Evolutionary conservation across 2,113 vertebrate genomes (phyloP), one percentile per base, ranked within the genome.

Genomic region (Varanus komodoensis): DNA sequence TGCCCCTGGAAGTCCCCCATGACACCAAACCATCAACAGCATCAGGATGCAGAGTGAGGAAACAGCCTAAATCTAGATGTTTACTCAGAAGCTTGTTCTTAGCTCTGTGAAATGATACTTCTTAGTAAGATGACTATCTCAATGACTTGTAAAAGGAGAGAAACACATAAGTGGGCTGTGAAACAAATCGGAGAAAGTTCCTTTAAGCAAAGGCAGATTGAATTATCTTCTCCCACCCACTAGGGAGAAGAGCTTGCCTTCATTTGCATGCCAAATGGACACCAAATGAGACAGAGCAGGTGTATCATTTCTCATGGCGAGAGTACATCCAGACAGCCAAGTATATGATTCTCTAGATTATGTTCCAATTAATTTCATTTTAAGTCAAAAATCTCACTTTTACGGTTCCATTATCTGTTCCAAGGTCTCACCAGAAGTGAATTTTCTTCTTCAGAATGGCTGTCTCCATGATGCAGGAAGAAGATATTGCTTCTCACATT

Each of bases 341-440:
- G 27, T 87, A 32, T 1, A 25, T 8, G 1, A 8, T 91, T 87
- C 79, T 86, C 67, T 68, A 57, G 79, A 90, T 91, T 78, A 44
- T 44, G n/a, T 64, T 77, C 54, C 89, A 90, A 64, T 86, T 94
- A 92, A 78, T 90, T 78, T 0, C 0, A 90, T 93, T 93, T 95
- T 52, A 84, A 0, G 0, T 8, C 69, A 91, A 92, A 61, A 90
- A 5, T 2, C 1, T 86, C 34, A 12, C 2, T 8, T 61, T 84
- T 85, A 50, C 54, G 61, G n/a, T 90, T 75, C 85, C 25, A 14
- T 87, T 92, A 54, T 84, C 4, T 84, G 80, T 19, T n/a, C 67
- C 0, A 87, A 87, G 38, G 1, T 8, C 92, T 74, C 0, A 4
- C 11, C 78, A 89, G 64, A 61, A 0, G 8, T 3, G 80, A 86